Base-by-base conservation (phyloP, 2,797 vertebrate genomes). In the Nyctibius grandis region DNA sequence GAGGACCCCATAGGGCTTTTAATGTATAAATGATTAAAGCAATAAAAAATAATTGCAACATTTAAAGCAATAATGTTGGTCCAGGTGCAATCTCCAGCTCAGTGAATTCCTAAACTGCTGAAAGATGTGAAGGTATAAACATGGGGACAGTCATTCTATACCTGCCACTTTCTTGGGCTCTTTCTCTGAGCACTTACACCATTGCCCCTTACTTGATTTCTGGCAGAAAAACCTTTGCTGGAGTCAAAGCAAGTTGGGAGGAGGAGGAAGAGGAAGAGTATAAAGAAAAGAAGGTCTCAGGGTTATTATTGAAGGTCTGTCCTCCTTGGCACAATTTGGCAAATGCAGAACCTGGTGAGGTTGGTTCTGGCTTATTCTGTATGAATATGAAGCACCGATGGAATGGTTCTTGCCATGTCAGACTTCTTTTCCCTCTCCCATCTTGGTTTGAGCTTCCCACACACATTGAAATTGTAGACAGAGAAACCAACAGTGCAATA, bases 41-140 rank as follows among this genome's bases (percentile, higher is more conserved):
- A 69, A 75, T 90, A 94, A 95, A 94, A 94, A 78, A 68, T 36
- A 12, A 94, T 86, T 90, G 65, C 54, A 91, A 59, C 42, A 51
- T 94, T 88, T 78, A 88, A 88, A 93, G 69, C 57, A 86, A 72
- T 93, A 93, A 76, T 78, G 5, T 88, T 88, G 53, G 29, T 45
- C 67, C 61, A 95, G 65, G 75, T 88, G 65, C 60, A 75, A 23
- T 68, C 74, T 94, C 25, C 82, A 91, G 50, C 16, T 90, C 83
- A 84, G 38, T 93, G 90, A 93, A 81, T 88, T 93, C 34, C 45
- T 84, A 72, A 91, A 75, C 82, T 73, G 73, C 12, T 90, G 79
- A 84, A 94, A 86, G 50, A 94, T 61, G 18, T 69, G 57, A 88
- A 73, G 17, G 21, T 54, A 85, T 65, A 76, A 72, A 44, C 31